These are phyloP conservation scores for Alviniconcha strummeri DNA, from an alignment of 2,888 invertebrate genomes.

Conservation along the genomic window DNA sequence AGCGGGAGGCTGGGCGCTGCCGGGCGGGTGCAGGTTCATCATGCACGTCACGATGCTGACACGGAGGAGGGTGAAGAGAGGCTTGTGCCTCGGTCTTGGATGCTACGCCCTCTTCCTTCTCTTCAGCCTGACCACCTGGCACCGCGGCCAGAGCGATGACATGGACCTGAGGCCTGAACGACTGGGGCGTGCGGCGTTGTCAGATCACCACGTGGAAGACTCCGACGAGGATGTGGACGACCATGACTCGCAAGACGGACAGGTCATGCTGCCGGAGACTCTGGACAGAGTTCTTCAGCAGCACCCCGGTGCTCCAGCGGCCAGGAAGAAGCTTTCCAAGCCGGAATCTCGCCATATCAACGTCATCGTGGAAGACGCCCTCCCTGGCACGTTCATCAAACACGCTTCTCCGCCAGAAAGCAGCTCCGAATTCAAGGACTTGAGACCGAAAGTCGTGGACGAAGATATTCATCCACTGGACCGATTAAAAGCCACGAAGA, in stretches of 20 bases:
- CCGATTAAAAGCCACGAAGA: background rate
- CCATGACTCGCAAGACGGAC: background rate
- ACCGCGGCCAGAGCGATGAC: background rate
- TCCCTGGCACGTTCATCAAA: background rate
- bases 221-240: background rate
- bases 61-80: background rate
- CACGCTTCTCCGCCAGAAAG: background rate
- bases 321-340: constrained; percentile 5
- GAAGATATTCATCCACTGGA: background rate
- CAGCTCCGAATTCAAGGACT: background rate
- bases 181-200: no score
- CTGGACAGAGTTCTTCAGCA: background rate
- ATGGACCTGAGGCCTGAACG: no score
- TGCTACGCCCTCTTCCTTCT: constrained; percentile 16
- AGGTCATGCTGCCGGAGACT: background rate
- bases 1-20: no score
- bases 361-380: constrained; percentile 22
- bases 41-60: background rate
- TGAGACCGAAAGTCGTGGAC: background rate
- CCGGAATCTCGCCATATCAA: background rate
- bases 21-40: background rate
- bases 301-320: background rate
- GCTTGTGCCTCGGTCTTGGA: background rate
- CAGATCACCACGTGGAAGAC: background rate
- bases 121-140: background rate